Evolutionary conservation across 2,113 vertebrate genomes (phyloP).

Genomic region (Paratilapia polleni): DNA sequence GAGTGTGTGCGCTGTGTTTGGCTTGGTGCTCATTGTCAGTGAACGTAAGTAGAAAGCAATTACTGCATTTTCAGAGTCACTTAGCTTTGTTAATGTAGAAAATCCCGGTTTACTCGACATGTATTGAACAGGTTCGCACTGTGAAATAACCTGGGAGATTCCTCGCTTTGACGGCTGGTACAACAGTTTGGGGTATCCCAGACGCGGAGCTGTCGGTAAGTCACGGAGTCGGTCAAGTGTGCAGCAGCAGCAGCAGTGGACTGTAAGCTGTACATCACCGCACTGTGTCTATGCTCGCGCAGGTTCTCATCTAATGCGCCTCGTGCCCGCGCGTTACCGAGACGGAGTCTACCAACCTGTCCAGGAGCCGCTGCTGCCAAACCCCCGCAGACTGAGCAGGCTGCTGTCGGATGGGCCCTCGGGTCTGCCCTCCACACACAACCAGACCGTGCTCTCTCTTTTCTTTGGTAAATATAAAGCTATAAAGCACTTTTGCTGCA

Average conservation of each 20-base stretch:
- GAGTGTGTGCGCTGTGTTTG: slow-evolving; percentile 51
- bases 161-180: slow-evolving; percentile 97
- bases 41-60: slow-evolving; percentile 65
- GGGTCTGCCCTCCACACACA: slow-evolving; percentile 80
- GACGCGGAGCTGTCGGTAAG: slow-evolving; percentile 84
- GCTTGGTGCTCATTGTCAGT: slow-evolving; percentile 45
- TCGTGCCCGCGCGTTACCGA: slow-evolving; percentile 84
- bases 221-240: neutral
- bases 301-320: slow-evolving; percentile 86
- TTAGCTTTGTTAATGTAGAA: neutral
- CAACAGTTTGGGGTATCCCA: slow-evolving; percentile 90
- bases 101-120: neutral
- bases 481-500: neutral
- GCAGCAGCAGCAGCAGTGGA: neutral
- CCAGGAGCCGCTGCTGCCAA: slow-evolving; percentile 85
- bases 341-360: slow-evolving; percentile 88
- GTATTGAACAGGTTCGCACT: slow-evolving; percentile 74
- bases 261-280: neutral
- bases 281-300: slow-evolving; percentile 12
- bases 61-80: neutral
- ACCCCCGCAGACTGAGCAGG: slow-evolving; percentile 85
- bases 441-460: slow-evolving; percentile 88
- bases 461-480: slow-evolving; percentile 87
- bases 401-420: slow-evolving; percentile 69
- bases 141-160: slow-evolving; percentile 85